Evolutionary conservation across 2,797 vertebrate genomes (phyloP), one percentile per base, ranked within the genome.

Genomic region (Helostoma temminkii): DNA sequence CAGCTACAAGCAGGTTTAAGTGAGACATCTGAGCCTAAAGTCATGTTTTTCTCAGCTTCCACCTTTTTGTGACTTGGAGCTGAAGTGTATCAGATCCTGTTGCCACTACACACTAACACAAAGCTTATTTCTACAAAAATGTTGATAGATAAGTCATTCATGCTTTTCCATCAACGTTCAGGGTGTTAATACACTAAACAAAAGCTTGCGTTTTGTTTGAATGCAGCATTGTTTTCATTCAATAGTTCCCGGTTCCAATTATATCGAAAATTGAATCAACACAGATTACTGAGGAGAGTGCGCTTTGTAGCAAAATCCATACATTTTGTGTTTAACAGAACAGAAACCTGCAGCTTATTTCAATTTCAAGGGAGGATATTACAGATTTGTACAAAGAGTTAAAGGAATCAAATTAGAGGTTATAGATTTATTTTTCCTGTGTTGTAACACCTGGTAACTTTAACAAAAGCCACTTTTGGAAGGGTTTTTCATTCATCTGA

Each of bases 401-500:
- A 64, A 72, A 21, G 9, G 41, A 58, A 8, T n/a, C 39, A 42
- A 43, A 32, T 22, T 25, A 47, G 28, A 63, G 32, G 64, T 75
- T 42, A 37, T 9, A 34, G 28, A 49, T 0, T 41, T 6, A 34
- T 66, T 47, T 63, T 74, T 62, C 39, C 68, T 16, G 19, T 60
- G 45, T 62, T 48, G 37, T 41, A 66, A 37, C 24, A 43, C 62
- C 43, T 21, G 43, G 43, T 14, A 67, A 42, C 36, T 36, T 8
- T 11, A 49, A 71, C 59, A 68, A 74, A 71, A 59, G 60, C 26
- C 47, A 58, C 49, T 54, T 75, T 53, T 32, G 61, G 28, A 71
- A 28, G 12, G 0, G 1, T 32, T 69, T 73, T 18, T 78, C 41
- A 47, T 64, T 68, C 42, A 66, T 72, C 45, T 55, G 49, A 34